Evolutionary conservation across 2,888 invertebrate genomes (phyloP), one percentile per base, ranked within the genome.

Genomic region (Drosophila eohydei): DNA sequence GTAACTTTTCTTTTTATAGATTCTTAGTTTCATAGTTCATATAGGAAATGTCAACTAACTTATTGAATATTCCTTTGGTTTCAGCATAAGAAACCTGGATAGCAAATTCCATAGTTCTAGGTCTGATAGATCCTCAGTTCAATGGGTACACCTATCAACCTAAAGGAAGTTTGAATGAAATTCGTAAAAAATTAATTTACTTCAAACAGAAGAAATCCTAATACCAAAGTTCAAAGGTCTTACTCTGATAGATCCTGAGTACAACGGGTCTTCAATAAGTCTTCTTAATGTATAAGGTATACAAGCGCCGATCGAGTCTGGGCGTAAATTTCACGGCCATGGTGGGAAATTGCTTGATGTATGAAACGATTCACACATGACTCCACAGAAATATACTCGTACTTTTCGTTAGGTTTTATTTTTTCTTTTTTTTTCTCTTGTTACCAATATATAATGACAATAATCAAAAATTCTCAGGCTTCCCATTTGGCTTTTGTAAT

Each of bases 381-480:
- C 56, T 78, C 71, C 67, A 75, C 78, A 78, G n/a, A 72, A 72
- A 60, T 50, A 57, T 52, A 16, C 16, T 44, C 21, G 66, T 52
- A 56, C 62, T 73, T 85, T 68, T 52, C 38, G 32, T 36, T 32
- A 57, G 43, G 52, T 30, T 80, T 56, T 41, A 58, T 62, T 73
- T 52, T 38, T 36, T 14, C 12, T 3, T 26, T 14, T 26, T 26
- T 28, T 28, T 14, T 14, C 11, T 52, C 26, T 14, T 52, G 52
- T 52, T 52, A 43, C 56, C 56, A 63, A 62, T 67, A 54, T 67
- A 82, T 86, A 87, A 89, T 89, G 86, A 89, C 89, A 87, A 89
- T 88, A 88, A 87, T 89, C 86, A 89, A 83, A 88, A 85, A 88
- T 85, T 89, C 86, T 85, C 83, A 89, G 88, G 89, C 83, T 86